phyloP scores from a whole-genome alignment of 2,888 invertebrate species.

The Hirtodrosophila trivittata region DNA sequence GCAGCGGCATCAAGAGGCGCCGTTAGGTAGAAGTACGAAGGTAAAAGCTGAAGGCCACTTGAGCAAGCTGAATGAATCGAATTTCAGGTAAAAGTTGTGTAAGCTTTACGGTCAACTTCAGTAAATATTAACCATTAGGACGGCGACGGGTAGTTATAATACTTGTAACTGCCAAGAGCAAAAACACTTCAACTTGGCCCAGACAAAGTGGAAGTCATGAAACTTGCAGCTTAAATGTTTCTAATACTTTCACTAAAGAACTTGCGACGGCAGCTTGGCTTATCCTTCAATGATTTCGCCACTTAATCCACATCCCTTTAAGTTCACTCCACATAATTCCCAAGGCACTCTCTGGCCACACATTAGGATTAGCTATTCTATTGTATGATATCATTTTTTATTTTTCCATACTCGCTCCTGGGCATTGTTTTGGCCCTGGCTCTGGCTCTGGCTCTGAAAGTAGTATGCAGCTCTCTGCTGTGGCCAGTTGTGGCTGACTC shows the following conservation, averaged over 20 bases:
- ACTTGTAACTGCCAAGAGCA: conserved; percentile 13
- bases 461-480: conserved; percentile 16
- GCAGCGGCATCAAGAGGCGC: too few relatives aligned
- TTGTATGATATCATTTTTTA: neutral
- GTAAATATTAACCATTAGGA: conserved; percentile 33
- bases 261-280: neutral
- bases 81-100: conserved; percentile 27
- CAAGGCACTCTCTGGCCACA: neutral
- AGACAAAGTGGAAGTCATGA: neutral
- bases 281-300: neutral
- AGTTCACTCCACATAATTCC: neutral
- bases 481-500: conserved; percentile 44
- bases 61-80: conserved; percentile 31
- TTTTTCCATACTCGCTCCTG: neutral
- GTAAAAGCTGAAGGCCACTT: conserved; percentile 9
- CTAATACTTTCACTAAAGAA: neutral
- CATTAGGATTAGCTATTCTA: conserved; percentile 9
- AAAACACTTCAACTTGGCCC: too few relatives aligned
- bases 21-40: conserved; percentile 1
- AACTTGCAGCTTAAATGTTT: conserved; percentile 9
- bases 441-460: too few relatives aligned
- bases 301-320: too few relatives aligned
- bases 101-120: conserved; percentile 19
- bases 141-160: neutral
- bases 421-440: conserved; percentile 15